These are phyloP conservation scores for Kobus ellipsiprymnus DNA, from an alignment of 2,113 vertebrate species.

Conservation along the genomic window DNA sequence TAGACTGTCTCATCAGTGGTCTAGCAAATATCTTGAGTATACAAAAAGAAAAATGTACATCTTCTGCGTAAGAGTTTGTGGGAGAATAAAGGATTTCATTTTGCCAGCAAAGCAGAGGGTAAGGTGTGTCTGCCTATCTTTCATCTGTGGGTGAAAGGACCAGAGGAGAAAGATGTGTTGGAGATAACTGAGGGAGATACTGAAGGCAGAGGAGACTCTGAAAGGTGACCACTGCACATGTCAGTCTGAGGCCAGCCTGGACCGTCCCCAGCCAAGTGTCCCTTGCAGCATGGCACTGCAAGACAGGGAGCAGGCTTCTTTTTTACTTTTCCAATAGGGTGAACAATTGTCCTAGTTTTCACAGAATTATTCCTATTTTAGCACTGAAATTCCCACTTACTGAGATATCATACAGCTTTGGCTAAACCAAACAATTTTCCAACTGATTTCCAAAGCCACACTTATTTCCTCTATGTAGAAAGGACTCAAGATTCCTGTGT, in stretches of 20 bases:
- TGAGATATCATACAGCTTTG: neutral
- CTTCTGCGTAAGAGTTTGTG: neutral
- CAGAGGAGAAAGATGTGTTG: neutral
- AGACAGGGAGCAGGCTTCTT: neutral
- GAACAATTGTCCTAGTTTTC: neutral
- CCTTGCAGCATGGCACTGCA: rapidly evolving
- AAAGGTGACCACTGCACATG: neutral
- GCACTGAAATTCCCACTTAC: neutral
- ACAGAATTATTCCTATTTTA: neutral
- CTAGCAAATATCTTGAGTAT: neutral
- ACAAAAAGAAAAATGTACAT: neutral
- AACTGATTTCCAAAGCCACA: neutral
- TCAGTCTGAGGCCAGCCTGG: neutral
- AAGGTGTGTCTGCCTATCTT: neutral
- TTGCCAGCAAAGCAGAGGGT: neutral
- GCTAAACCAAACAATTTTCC: neutral
- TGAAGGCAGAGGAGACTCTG: neutral
- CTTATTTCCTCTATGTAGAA: neutral
- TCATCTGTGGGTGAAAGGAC: neutral
- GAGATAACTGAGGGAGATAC: neutral
- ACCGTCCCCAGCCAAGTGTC: neutral
- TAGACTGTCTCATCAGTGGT: neutral
- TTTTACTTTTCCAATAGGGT: neutral
- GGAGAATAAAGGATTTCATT: neutral
- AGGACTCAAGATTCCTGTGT: neutral